Evolutionary conservation across 2,113 vertebrate species (phyloP).

Genomic region (Ctenodactylus gundi): DNA sequence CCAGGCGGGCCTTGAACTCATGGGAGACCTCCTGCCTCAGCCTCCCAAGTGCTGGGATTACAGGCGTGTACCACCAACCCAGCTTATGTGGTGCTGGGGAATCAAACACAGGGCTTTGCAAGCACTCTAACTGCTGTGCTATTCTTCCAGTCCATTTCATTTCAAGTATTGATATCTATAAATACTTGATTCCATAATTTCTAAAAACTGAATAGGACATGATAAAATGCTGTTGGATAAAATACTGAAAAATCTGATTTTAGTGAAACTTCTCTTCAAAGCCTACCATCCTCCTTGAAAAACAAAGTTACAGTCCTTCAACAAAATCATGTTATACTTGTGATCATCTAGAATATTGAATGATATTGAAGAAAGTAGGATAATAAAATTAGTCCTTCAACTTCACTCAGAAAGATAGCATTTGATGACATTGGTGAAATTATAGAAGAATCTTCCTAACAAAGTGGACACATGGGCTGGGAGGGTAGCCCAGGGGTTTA

Average conservation of each 20-base stretch:
- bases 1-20: too few relatives aligned
- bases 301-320: conserved; percentile 9
- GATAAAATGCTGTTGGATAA: conserved; percentile 18
- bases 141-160: too few relatives aligned
- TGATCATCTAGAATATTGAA: background rate
- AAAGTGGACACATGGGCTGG: background rate
- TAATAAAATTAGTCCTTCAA: background rate
- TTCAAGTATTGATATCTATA: background rate
- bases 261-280: conserved; percentile 17
- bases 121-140: too few relatives aligned
- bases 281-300: background rate
- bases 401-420: background rate
- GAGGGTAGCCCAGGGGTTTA: too few relatives aligned
- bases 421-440: background rate
- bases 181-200: conserved; percentile 26
- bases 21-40: too few relatives aligned
- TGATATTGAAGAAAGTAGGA: background rate
- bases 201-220: conserved; percentile 22
- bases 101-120: too few relatives aligned
- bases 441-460: background rate
- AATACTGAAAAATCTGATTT: background rate
- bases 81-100: too few relatives aligned
- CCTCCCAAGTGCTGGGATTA: too few relatives aligned
- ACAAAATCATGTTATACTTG: background rate
- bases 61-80: too few relatives aligned